phyloP scores from a whole-genome alignment of 1,140 invertebrate species.

The Formica selysi region DNA sequence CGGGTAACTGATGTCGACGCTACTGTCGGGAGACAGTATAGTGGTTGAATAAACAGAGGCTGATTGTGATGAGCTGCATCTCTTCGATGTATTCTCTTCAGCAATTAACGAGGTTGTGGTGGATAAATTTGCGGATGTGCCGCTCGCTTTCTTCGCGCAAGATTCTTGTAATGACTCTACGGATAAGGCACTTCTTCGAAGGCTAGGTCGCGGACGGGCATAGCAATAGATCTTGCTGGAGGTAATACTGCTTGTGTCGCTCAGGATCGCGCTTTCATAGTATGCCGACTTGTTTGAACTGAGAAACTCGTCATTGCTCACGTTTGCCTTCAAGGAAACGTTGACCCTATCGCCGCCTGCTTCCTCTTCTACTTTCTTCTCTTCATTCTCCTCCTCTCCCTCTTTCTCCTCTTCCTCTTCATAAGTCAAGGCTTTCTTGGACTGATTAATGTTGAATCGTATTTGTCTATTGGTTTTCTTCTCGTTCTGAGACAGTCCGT shows the following conservation, averaged over 20 bases:
- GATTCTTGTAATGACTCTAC: slow-evolving; percentile 48
- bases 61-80: background rate
- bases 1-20: slow-evolving; percentile 40
- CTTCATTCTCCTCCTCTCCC: background rate
- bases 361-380: slow-evolving; percentile 8
- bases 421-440: slow-evolving; percentile 21
- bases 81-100: background rate
- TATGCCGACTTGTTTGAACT: slow-evolving; percentile 63
- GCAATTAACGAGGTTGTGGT: background rate
- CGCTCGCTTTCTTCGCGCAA: background rate
- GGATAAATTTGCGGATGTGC: background rate
- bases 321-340: background rate
- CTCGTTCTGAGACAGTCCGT: slow-evolving; percentile 9
- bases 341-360: background rate
- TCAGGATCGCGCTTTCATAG: slow-evolving; percentile 69
- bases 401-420: background rate
- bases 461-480: slow-evolving; percentile 75
- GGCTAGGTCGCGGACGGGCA: slow-evolving; percentile 79
- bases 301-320: slow-evolving; percentile 30
- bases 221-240: slow-evolving; percentile 65
- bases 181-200: slow-evolving; percentile 75
- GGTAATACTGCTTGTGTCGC: slow-evolving; percentile 66
- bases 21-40: slow-evolving; percentile 62
- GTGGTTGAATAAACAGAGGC: slow-evolving; percentile 54
- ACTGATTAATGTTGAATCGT: slow-evolving; percentile 75